Evolutionary conservation across 1,140 invertebrate genomes (phyloP), one percentile per base, ranked within the genome.

Genomic region (Ceratitis capitata): DNA sequence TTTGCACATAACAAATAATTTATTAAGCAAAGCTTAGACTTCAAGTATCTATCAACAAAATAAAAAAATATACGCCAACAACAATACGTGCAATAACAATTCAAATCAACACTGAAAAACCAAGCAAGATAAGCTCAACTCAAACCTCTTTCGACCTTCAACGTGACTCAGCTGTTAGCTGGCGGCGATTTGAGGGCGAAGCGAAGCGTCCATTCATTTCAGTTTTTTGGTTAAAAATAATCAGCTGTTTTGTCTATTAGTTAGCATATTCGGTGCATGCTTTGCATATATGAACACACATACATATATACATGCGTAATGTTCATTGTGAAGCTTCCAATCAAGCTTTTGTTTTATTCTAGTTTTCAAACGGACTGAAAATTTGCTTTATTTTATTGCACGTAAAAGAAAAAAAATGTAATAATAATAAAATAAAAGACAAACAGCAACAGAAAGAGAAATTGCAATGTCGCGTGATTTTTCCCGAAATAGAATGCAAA

Each of bases 381-480:
- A n/a, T 69, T 69, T 19, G 14, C 58, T 61, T 61, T 35, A 32
- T 19, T 69, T 69, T 39, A 19, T 35, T 12, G 5, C 61, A 7
- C 35, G 32, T 19, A 69, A 29, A 35, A 69, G 7, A 39, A 0
- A 32, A 4, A 14, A 12, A 4, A 69, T 16, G 16, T 19, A 53
- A 53, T 6, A 53, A 53, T 49, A 49, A 0, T 53, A 53, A 12
- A 16, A 53, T 19, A 53, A 49, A 9, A 49, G 14, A 14, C 7
- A 14, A 49, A 49, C 14, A 9, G 47, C 47, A n/a, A n/a, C n/a
- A 23, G 51, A n/a, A n/a, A 56, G 2, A 39, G 32, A 39, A 69
- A 69, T 69, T 69, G 61, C 61, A 69, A 69, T 69, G 61, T 69
- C 61, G 61, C 61, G 61, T 69, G 61, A 69, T 69, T 69, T 35